Percentiles rank a stretch among this genome's conserved stretches.
Evolutionary conservation across 2,888 invertebrate genomes (phyloP).

Genomic region (Antitype chi): DNA sequence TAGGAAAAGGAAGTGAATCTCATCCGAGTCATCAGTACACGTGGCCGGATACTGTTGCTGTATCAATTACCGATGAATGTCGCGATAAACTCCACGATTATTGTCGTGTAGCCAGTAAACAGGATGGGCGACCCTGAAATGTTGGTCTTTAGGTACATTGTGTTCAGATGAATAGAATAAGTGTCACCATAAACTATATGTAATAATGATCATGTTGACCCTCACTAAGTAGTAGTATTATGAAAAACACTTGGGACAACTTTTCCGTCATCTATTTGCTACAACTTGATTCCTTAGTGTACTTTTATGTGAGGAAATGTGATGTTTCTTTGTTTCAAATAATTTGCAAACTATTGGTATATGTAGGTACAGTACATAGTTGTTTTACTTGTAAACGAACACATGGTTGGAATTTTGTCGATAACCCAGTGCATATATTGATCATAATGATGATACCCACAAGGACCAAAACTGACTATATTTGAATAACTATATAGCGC

Average conservation of each 20-base stretch:
- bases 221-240: neutral
- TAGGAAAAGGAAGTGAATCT: constrained; percentile 45
- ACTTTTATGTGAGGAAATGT: no score
- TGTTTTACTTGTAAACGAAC: neutral
- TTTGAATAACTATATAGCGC: neutral
- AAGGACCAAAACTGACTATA: neutral
- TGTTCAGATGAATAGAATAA: neutral
- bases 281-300: neutral
- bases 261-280: neutral
- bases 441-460: neutral
- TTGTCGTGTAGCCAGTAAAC: constrained; percentile 26
- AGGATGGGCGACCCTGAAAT: constrained; percentile 28
- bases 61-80: constrained; percentile 56
- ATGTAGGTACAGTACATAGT: neutral
- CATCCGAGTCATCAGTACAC: constrained; percentile 40
- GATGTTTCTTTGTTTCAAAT: neutral
- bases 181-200: neutral
- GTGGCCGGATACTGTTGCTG: constrained; percentile 51
- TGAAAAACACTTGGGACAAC: neutral
- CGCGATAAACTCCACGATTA: constrained; percentile 32
- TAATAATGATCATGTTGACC: neutral
- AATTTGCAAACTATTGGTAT: neutral
- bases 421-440: neutral
- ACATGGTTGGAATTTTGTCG: neutral
- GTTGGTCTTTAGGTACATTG: neutral